These are phyloP conservation scores for Phasia obesa DNA, from an alignment of 2,888 invertebrate species.

Conservation along the genomic window DNA sequence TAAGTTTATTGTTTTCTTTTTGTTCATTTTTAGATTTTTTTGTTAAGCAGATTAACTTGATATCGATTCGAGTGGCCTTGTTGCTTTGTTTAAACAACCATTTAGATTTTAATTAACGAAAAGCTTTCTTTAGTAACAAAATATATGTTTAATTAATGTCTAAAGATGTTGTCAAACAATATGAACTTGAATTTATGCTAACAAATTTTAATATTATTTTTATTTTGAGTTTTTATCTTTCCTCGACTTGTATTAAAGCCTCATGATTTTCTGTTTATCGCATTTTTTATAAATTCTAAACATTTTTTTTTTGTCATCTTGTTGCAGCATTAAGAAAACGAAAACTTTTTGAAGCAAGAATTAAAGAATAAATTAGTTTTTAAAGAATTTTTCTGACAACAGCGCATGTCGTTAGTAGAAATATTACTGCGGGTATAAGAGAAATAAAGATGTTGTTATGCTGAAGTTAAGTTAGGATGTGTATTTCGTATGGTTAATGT, in stretches of 20 bases:
- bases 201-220: conserved; percentile 15
- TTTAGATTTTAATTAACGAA: conserved; percentile 39
- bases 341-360: conserved; percentile 44
- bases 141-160: too few relatives aligned
- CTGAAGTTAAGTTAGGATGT: neutral
- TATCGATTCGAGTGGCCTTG: conserved; percentile 45
- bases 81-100: conserved; percentile 49
- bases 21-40: neutral
- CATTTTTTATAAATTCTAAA: conserved; percentile 55
- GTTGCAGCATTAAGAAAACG: conserved; percentile 16
- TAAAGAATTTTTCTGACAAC: neutral
- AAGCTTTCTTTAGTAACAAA: too few relatives aligned
- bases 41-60: conserved; percentile 55
- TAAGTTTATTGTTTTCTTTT: neutral
- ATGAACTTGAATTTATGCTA: conserved; percentile 11
- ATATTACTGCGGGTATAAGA: conserved; percentile 54
- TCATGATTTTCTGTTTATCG: conserved; percentile 36
- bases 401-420: conserved; percentile 44
- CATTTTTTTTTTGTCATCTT: conserved; percentile 20
- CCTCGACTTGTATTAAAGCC: conserved; percentile 32
- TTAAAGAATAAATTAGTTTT: conserved; percentile 21
- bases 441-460: conserved; percentile 12
- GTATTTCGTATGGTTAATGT: neutral
- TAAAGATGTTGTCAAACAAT: neutral
- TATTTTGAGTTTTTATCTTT: neutral